A percentile compares a stretch with the other conserved stretches of the same genome.
Conservation (phyloP, 2,797 vertebrate genomes). For the Chaetodon trifasciatus region DNA sequence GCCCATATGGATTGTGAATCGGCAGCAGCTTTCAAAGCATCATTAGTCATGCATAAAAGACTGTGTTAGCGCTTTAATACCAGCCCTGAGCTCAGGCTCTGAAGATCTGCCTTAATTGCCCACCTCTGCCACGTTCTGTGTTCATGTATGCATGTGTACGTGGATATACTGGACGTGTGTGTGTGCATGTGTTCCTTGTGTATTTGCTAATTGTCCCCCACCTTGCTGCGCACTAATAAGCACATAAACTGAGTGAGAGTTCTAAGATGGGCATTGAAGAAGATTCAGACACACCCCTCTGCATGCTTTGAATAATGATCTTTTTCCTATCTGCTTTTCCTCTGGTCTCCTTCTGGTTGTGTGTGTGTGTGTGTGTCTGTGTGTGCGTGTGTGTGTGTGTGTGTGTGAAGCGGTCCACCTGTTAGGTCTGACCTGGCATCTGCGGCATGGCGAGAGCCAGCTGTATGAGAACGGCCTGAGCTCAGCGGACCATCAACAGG, state of each 20-base stretch:
- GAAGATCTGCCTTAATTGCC: conserved; percentile 85
- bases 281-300: conserved; percentile 66
- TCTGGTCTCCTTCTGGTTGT: conserved; percentile 25
- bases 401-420: conserved; percentile 91
- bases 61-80: conserved; percentile 82
- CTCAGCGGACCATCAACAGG: conserved; percentile 89
- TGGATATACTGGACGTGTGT: neutral
- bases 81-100: conserved; percentile 78
- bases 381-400: conserved; percentile 28
- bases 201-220: conserved; percentile 69
- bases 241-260: conserved; percentile 67
- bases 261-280: conserved; percentile 71
- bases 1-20: conserved; percentile 85
- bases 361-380: conserved; percentile 28
- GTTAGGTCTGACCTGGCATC: conserved; percentile 97
- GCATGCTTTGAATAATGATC: conserved; percentile 73
- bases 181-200: conserved; percentile 23
- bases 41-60: conserved; percentile 88
- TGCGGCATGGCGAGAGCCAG: conserved; percentile 93
- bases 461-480: conserved; percentile 96
- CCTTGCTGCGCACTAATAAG: conserved; percentile 73
- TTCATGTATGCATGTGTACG: conserved; percentile 23
- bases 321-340: conserved; percentile 39
- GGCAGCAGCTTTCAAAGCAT: conserved; percentile 82
- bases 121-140: conserved; percentile 72